These are phyloP conservation scores for Conistra vaccinii DNA, from an alignment of 2,888 invertebrate species.

Conservation along the genomic window DNA sequence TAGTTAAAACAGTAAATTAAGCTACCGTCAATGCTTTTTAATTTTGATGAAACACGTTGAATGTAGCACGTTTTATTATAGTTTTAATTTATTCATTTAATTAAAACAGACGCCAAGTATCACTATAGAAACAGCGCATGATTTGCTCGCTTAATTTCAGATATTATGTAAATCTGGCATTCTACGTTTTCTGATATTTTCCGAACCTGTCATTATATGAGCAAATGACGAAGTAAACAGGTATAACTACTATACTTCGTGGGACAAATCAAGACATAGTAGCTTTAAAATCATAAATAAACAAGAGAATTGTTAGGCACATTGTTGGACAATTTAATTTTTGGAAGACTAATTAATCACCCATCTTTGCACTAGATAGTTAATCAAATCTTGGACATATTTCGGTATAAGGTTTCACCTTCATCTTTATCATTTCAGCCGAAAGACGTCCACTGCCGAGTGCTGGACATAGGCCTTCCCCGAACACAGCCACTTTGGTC, in stretches of 20 bases:
- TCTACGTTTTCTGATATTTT: background rate
- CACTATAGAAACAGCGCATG: background rate
- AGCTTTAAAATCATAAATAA: no score
- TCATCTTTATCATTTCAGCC: no score
- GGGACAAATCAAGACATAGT: no score
- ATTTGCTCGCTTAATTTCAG: background rate
- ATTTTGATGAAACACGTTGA: slow-evolving; percentile 39
- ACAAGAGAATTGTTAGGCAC: no score
- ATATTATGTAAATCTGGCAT: background rate
- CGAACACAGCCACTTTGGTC: no score
- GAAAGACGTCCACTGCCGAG: no score
- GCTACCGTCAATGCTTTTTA: slow-evolving; percentile 16
- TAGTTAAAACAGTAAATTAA: slow-evolving; percentile 15
- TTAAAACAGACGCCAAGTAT: slow-evolving; percentile 9
- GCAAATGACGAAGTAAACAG: background rate
- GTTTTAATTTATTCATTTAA: slow-evolving; percentile 19
- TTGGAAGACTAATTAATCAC: background rate
- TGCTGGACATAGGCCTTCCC: no score
- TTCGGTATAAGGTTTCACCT: background rate
- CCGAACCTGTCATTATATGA: background rate
- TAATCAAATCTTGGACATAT: background rate
- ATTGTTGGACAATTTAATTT: background rate
- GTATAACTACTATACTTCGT: background rate
- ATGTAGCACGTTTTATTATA: slow-evolving; percentile 44
- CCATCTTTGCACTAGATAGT: no score